Conservation (phyloP, 2,113 vertebrate genomes). For the Saguinus midas region DNA sequence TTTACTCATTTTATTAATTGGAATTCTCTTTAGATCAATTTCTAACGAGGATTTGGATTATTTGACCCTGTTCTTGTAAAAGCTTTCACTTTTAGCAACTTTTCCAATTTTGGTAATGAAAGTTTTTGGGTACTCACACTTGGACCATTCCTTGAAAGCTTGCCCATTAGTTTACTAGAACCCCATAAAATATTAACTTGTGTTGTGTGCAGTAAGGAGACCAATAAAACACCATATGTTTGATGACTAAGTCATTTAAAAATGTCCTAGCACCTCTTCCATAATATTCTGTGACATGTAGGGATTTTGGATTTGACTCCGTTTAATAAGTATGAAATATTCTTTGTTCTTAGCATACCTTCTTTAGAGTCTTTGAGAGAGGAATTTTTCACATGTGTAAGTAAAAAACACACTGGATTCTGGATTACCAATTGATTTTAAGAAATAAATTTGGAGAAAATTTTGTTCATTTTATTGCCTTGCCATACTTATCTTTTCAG, state of each 20-base stretch:
- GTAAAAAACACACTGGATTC: background rate
- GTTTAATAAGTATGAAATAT: conserved; percentile 8
- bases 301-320: conserved; percentile 33
- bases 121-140: conserved; percentile 39
- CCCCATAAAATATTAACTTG: conserved; percentile 71
- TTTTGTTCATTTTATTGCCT: background rate
- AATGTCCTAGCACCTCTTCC: conserved; percentile 53
- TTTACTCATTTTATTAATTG: conserved; percentile 58
- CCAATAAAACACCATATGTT: conserved; percentile 69
- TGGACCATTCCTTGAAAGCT: conserved; percentile 58
- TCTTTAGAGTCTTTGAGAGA: background rate
- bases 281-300: conserved; percentile 26
- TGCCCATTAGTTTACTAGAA: conserved; percentile 65
- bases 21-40: conserved; percentile 47
- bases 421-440: background rate
- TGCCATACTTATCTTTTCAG: background rate
- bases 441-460: background rate
- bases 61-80: background rate
- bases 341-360: background rate
- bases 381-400: background rate
- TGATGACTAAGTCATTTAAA: conserved; percentile 62
- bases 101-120: conserved; percentile 39
- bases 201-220: conserved; percentile 59
- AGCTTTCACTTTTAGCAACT: background rate
- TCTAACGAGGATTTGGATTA: background rate